Evolutionary conservation across 2,888 invertebrate genomes (phyloP), one percentile per base, ranked within the genome.

Genomic region (Microplitis deprimator): DNA sequence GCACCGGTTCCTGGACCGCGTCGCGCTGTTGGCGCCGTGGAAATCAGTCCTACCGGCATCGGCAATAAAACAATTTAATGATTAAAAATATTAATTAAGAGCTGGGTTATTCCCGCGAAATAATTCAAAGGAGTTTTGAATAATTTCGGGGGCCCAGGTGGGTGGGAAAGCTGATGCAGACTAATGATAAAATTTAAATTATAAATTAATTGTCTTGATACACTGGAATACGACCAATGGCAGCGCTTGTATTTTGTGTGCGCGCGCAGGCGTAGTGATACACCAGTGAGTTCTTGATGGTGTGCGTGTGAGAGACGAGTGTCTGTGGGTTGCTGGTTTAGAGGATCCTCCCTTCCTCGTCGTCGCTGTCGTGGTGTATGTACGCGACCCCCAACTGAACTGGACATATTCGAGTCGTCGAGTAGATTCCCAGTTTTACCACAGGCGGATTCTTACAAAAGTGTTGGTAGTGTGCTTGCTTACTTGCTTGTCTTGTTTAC

Each of bases 391-490:
- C 86, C 85, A 85, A 88, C 87, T 84, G 86, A 85, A 85, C 76
- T 84, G 86, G 86, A 85, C 76, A 79, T 50, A 77, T 79, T 73
- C 77, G 72, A 65, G 64, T 65, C 41, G 50, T 50, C 50, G 50
- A 50, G 50, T 50, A 50, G 71, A 62, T 71, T 86, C 86, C 85
- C 87, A 88, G 89, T 89, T 87, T 83, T 82, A 86, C 84, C 83
- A 84, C 84, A 85, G 85, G 82, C 83, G 82, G 85, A 83, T 83
- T 83, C 82, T 82, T 85, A 89, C 83, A 85, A 86, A 87, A 88
- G 88, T 87, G 86, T 87, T 83, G 86, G 83, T 83, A 87, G 86
- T 87, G 88, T 50, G 87, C 84, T 86, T 86, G 86, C 87, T 87
- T 86, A 84, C 84, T 73, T 77, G 50, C 50, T 50, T 50, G 50